phyloP scores from a whole-genome alignment of 2,888 invertebrate species.

The Loripinus fragilis region DNA sequence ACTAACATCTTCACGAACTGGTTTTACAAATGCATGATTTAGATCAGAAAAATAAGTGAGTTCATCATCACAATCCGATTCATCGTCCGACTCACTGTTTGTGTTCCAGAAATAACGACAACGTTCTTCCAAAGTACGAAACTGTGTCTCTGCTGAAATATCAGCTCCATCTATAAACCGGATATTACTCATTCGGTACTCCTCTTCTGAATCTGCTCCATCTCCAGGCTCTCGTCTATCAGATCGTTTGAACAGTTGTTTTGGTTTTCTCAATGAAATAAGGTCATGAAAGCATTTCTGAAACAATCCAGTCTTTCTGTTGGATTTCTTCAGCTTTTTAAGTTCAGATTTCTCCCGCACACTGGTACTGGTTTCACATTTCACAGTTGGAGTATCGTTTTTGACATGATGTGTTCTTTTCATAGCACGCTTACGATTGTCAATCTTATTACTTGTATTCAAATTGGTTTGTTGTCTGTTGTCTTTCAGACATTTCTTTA shows the following conservation, averaged over 20 bases:
- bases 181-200: no score
- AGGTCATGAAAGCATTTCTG: neutral
- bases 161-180: neutral
- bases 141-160: neutral
- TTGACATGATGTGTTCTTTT: no score
- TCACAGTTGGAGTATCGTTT: no score
- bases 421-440: no score
- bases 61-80: conserved; percentile 27
- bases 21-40: neutral
- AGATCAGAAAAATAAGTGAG: neutral
- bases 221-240: no score
- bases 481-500: no score
- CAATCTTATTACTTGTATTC: no score
- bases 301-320: neutral
- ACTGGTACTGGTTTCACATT: no score
- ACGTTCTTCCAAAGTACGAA: conserved; percentile 6
- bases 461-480: no score
- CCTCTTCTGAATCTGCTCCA: no score
- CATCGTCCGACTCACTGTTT: conserved; percentile 22
- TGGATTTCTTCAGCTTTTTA: neutral
- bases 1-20: neutral
- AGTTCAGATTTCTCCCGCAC: no score
- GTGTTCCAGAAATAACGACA: conserved; percentile 36
- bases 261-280: neutral
- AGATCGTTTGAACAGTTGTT: neutral